Base-by-base conservation (phyloP, 2,113 vertebrate species). In the Lontra canadensis region DNA sequence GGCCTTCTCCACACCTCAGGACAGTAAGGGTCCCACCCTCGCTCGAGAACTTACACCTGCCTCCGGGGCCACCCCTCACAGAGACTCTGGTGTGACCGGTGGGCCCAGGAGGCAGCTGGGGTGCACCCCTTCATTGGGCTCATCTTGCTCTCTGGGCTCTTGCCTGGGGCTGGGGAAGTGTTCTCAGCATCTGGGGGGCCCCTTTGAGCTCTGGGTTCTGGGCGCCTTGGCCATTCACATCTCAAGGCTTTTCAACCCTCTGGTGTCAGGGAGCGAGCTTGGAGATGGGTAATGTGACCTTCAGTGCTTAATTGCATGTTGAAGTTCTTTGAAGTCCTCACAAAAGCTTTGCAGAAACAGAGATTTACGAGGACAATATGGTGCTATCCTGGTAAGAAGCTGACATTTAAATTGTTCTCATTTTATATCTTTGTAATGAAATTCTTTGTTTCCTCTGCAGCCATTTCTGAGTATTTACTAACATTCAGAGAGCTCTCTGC, bases 381-480 rank as follows among this genome's bases (percentile, higher is more conserved):
- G 57, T 9, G 34, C 34, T 39, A n/a, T 78, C 69, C 57, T 61
- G 34, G 36, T 79, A 92, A 90, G 97, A 88, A 61, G 87, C 61
- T 94, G 94, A 94, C 92, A 80, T 96, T 94, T 92, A 94, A 93
- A 95, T 87, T 36, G 39, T 67, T 97, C 85, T 89, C 71, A 73
- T 74, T 92, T 78, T 94, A 91, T 84, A 57, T 96, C 87, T 96
- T 57, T 76, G 84, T 83, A 90, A 88, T 90, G 65, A 83, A 91
- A 94, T 92, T 73, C 84, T 97, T 92, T 94, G 96, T 96, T 94
- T 94, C 65, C 87, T 97, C 84, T 90, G 92, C 39, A 98, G 96
- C 95, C 85, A 83, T 90, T 96, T 91, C 1, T 88, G 86, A 91
- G 92, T 36, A 81, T 97, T 98, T 90, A 96, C 97, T 97, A 98